These are phyloP conservation scores for Sceloporus tristichus DNA, from an alignment of 2,113 vertebrate genomes.

Conservation along the genomic window DNA sequence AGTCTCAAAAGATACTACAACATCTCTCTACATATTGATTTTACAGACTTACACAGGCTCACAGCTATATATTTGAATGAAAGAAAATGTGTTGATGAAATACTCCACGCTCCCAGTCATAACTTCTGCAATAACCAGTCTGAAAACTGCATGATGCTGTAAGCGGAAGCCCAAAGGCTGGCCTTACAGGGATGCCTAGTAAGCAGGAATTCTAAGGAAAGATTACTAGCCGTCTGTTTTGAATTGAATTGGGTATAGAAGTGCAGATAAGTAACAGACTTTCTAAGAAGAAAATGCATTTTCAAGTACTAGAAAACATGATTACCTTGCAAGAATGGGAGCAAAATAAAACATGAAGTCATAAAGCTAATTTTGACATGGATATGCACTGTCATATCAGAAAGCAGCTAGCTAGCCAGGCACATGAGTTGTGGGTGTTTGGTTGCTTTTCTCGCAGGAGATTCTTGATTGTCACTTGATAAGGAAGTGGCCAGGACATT, in stretches of 20 bases:
- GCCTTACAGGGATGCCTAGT: background rate
- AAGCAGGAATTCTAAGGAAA: background rate
- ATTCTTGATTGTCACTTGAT: constrained; percentile 4
- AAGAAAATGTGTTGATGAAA: background rate
- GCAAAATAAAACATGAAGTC: constrained; percentile 11
- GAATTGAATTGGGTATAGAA: background rate
- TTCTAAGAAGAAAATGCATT: background rate
- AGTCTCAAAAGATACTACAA: too few relatives aligned
- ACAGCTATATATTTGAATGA: too few relatives aligned
- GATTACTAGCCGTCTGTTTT: background rate
- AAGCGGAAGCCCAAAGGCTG: background rate
- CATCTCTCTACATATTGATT: too few relatives aligned
- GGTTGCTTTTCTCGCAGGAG: constrained; percentile 13
- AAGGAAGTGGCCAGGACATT: background rate
- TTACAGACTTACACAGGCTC: too few relatives aligned
- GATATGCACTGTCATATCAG: constrained; percentile 17
- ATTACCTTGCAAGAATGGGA: background rate
- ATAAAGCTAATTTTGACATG: constrained; percentile 5
- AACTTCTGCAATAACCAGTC: background rate
- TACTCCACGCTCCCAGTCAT: background rate
- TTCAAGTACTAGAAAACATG: constrained; percentile 4
- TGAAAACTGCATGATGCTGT: background rate
- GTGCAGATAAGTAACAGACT: background rate
- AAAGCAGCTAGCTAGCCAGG: background rate
- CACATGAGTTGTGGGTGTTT: background rate